Base-by-base conservation (phyloP, 2,888 invertebrate species). In the Ochropacha duplaris region DNA sequence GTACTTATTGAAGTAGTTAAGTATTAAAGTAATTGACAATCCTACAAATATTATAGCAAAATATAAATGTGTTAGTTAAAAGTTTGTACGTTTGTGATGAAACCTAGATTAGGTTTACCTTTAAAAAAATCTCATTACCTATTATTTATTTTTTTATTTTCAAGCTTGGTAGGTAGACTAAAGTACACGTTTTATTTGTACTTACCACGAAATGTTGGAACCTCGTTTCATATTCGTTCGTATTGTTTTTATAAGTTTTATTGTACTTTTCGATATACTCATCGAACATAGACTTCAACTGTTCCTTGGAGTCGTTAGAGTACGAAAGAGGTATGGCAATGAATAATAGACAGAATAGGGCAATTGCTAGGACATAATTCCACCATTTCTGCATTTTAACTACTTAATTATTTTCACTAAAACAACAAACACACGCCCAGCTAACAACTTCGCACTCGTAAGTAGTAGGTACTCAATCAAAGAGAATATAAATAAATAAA, bases 191-290 rank as follows among this genome's bases (percentile, higher is more conserved):
- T 4, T 24, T 9, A 9, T 9, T 9, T 9, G 6, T 66, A 79
- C 87, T 84, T 81, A 94, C 94, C 83, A 93, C 83, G 76, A 94
- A 94, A 68, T 92, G 89, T 59, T 88, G 78, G 62, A 93, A 92
- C 70, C 94, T 87, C 6, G 82, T 78, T 50, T 82, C 74, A 68
- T 94, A 94, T 75, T 94, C 94, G 4, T 80, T 83, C 0, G 88
- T 81, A 57, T 84, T 85, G 59, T 81, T 75, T 70, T 78, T 81
- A 71, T 95, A 95, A 68, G 83, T 87, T 88, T 94, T 94, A 72
- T 94, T 94, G 68, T 88, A 94, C 72, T 90, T 87, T 68, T 83
- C 65, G 14, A 94, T 82, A 65, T 94, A 95, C 24, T 89, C 81
- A 54, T 92, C 81, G 65, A 94, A 94, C 71, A 88, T 78, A 14